These are phyloP conservation scores for Alosa alosa DNA, from an alignment of 2,113 vertebrate genomes.

Conservation along the genomic window DNA sequence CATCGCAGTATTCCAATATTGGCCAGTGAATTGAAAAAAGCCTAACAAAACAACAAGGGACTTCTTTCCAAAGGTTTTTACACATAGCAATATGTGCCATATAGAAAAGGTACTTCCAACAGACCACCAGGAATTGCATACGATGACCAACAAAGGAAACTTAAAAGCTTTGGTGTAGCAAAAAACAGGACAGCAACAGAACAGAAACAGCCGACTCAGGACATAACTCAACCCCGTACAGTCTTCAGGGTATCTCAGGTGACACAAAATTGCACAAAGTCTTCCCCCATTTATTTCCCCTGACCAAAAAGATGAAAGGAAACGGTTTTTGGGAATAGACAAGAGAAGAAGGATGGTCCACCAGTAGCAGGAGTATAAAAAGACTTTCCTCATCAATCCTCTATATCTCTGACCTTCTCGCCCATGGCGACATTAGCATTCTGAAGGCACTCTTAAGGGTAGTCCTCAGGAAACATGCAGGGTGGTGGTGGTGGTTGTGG, in stretches of 20 bases:
- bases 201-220: not conserved
- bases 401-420: not conserved
- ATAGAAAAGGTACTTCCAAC: conserved; percentile 69
- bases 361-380: not conserved
- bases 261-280: not conserved
- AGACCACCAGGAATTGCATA: conserved; percentile 43
- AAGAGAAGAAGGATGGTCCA: not conserved
- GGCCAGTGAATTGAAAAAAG: not conserved
- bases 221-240: not conserved
- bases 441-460: not conserved
- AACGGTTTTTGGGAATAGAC: not conserved
- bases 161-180: conserved; percentile 62
- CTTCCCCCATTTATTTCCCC: not conserved
- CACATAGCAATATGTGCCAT: conserved; percentile 57
- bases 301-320: not conserved
- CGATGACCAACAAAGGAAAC: conserved; percentile 34
- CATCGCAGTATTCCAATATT: conserved; percentile 41
- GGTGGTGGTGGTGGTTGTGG: too few species aligned
- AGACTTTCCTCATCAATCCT: not conserved
- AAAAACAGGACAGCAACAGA: not conserved
- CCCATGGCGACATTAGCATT: not conserved
- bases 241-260: not conserved
- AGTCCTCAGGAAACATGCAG: not conserved
- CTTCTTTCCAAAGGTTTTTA: conserved; percentile 25
- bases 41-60: conserved; percentile 12